Evolutionary conservation across 1,140 invertebrate genomes (phyloP).

Genomic region (Caerostris darwini): DNA sequence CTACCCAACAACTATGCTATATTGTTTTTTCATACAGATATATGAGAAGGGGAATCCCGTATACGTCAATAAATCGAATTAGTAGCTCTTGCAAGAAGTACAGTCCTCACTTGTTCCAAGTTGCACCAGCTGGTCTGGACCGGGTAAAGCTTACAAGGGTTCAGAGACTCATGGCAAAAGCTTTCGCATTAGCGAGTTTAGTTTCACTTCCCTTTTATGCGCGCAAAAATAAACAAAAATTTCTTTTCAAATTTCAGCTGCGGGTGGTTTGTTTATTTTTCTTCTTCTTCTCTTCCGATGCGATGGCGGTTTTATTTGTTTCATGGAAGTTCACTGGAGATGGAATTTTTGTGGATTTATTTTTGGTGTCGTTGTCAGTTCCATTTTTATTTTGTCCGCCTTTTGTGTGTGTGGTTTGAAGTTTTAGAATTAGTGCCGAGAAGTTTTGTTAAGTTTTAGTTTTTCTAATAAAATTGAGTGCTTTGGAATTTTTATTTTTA

Average conservation of each 20-base stretch:
- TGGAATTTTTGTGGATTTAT: not conserved
- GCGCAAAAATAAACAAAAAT: constrained; percentile 54
- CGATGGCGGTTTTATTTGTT: not conserved
- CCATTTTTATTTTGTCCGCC: not conserved
- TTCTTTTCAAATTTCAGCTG: constrained; percentile 60
- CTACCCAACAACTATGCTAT: not conserved
- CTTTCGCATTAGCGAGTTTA: constrained; percentile 61
- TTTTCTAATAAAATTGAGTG: too few species aligned
- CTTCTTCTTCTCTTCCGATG: not conserved
- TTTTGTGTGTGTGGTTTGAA: not conserved
- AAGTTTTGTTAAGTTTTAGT: not conserved
- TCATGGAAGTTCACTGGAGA: not conserved
- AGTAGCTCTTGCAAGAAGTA: constrained; percentile 37
- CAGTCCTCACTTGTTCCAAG: not conserved
- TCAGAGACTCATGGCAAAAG: not conserved
- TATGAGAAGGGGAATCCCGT: not conserved
- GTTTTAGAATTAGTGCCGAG: not conserved
- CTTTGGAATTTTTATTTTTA: too few species aligned
- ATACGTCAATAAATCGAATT: constrained; percentile 72
- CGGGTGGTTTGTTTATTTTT: constrained; percentile 47
- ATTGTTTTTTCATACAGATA: constrained; percentile 53
- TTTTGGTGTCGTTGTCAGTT: not conserved
- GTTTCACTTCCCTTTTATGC: constrained; percentile 32
- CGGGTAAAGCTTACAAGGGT: constrained; percentile 45
- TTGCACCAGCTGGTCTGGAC: constrained; percentile 59